A percentile compares a stretch with the other conserved stretches of the same genome.
These are phyloP conservation scores for Mus pahari DNA, from an alignment of 2,113 vertebrate species.

Conservation along the genomic window DNA sequence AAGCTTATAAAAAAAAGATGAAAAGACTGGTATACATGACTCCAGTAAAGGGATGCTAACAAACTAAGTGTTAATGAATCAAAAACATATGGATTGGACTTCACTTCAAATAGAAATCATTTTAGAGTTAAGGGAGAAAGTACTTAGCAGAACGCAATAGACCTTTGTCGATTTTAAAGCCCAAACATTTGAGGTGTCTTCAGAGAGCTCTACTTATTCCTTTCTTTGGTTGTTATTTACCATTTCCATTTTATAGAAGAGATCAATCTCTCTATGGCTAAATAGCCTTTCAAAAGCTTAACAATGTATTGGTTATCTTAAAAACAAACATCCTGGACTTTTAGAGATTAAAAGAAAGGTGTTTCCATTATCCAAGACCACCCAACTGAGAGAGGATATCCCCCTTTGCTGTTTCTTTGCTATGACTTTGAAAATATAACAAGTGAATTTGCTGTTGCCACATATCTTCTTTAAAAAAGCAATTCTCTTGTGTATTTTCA, in stretches of 20 bases:
- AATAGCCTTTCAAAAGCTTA: slow-evolving; percentile 65
- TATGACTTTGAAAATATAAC: slow-evolving; percentile 13
- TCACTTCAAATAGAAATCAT: slow-evolving; percentile 80
- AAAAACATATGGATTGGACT: slow-evolving; percentile 81
- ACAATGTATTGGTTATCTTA: slow-evolving; percentile 16
- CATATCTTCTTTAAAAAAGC: not conserved
- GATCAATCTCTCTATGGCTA: not conserved
- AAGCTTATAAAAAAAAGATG: slow-evolving; percentile 84
- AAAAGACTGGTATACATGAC: slow-evolving; percentile 73
- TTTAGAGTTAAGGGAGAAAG: slow-evolving; percentile 54
- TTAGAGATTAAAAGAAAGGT: slow-evolving; percentile 38
- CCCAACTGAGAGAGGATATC: not conserved
- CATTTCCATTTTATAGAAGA: slow-evolving; percentile 68
- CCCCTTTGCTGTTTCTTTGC: not conserved
- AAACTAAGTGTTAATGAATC: slow-evolving; percentile 83
- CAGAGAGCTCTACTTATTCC: slow-evolving; percentile 26
- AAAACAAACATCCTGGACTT: slow-evolving; percentile 51
- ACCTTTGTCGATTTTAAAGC: slow-evolving; percentile 52
- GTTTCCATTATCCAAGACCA: slow-evolving; percentile 30
- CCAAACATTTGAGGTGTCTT: slow-evolving; percentile 59
- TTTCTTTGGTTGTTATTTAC: slow-evolving; percentile 44
- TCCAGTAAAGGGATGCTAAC: slow-evolving; percentile 66
- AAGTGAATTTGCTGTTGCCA: slow-evolving; percentile 7
- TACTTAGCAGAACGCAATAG: slow-evolving; percentile 56
- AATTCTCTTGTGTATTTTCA: not conserved